These are phyloP conservation scores for Mormyrus proboscirostris DNA, from an alignment of 2,797 vertebrate species.

Conservation along the genomic window DNA sequence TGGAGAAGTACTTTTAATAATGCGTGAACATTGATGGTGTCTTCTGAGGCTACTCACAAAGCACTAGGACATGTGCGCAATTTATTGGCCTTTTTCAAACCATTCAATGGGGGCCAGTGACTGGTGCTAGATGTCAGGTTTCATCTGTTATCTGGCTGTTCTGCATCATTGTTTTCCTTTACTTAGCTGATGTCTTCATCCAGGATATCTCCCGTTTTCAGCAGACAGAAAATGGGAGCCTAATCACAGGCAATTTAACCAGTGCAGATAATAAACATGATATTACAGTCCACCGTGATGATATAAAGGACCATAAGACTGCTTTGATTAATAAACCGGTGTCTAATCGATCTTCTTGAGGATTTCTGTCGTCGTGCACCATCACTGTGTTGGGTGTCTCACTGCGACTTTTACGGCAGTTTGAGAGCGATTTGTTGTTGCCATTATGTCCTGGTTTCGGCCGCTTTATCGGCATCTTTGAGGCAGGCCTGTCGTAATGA, in stretches of 20 bases:
- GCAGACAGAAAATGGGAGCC: not conserved
- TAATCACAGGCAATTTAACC: not conserved
- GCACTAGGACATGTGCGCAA: not conserved
- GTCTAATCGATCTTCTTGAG: not conserved
- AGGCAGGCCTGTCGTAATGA: not conserved
- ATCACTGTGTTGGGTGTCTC: not conserved
- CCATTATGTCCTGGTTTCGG: not conserved
- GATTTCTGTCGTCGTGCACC: not conserved
- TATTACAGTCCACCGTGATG: not conserved
- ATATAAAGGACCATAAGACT: not conserved
- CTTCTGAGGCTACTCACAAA: not conserved
- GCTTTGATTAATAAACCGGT: not conserved
- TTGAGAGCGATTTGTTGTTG: not conserved
- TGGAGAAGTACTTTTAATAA: not conserved
- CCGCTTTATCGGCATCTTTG: not conserved
- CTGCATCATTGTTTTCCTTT: not conserved
- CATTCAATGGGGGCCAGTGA: not conserved
- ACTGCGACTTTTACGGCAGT: not conserved
- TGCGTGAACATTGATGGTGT: not conserved
- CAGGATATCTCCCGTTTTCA: not conserved
- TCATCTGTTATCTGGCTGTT: not conserved
- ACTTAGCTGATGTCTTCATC: not conserved
- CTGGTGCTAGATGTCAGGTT: not conserved
- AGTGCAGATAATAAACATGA: not conserved
- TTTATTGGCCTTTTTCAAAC: not conserved